Conservation (phyloP, 2,797 vertebrate genomes). For the Gallinago stenura region DNA sequence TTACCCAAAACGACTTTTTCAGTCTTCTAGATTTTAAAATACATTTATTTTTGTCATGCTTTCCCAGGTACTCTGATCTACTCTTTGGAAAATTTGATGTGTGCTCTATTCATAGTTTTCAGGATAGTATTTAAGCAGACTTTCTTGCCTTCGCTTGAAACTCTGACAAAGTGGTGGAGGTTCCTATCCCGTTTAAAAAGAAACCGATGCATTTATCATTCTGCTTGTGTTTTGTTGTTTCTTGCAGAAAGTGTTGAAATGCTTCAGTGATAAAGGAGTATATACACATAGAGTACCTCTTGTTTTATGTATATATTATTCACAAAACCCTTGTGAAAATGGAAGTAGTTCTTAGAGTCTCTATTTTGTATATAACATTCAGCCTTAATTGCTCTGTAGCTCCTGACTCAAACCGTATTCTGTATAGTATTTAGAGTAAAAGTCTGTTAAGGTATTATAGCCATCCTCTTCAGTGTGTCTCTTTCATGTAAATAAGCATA, state of each 20-base stretch:
- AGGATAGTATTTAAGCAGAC: background rate
- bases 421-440: background rate
- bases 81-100: background rate
- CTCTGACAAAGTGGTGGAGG: background rate
- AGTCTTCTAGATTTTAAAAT: background rate
- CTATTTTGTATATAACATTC: background rate
- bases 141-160: background rate
- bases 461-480: background rate
- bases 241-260: background rate
- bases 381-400: background rate
- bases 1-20: background rate
- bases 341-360: background rate
- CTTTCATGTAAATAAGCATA: background rate
- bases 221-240: background rate
- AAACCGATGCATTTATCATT: background rate
- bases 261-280: background rate
- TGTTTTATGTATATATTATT: background rate
- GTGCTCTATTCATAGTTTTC: background rate
- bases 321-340: background rate
- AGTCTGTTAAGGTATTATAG: background rate
- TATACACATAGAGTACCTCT: background rate
- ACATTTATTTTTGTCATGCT: background rate
- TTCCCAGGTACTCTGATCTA: background rate
- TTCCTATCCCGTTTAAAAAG: background rate
- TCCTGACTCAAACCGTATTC: background rate